Conservation (phyloP, 2,888 invertebrate genomes). For the Unio delphinus region DNA sequence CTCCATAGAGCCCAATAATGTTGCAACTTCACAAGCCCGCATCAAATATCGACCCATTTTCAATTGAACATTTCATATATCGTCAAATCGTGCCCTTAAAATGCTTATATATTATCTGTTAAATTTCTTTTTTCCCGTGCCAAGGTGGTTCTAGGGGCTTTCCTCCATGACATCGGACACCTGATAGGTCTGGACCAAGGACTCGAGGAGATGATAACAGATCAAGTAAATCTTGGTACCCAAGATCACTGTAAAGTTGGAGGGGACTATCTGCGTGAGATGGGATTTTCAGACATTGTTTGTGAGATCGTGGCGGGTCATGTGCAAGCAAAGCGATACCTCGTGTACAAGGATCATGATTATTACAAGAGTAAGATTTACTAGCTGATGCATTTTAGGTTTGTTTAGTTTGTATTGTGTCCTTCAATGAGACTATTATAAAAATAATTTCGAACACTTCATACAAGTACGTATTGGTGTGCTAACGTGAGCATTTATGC, state of each 20-base stretch:
- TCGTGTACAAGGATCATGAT: constrained; percentile 38
- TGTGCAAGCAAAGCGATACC: constrained; percentile 58
- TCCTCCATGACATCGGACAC: constrained; percentile 59
- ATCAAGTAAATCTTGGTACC: constrained; percentile 37
- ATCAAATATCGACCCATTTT: too few relatives aligned
- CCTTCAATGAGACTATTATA: not conserved
- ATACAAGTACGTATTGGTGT: not conserved
- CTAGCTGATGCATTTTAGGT: not conserved
- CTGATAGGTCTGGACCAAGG: constrained; percentile 37
- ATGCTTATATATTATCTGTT: too few relatives aligned
- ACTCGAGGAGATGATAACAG: constrained; percentile 38
- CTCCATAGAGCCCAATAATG: too few relatives aligned
- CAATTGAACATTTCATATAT: too few relatives aligned
- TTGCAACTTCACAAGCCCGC: too few relatives aligned
- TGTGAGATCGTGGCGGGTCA: constrained; percentile 48
- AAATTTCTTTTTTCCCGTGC: not conserved
- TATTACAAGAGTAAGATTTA: constrained; percentile 45
- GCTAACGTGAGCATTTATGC: too few relatives aligned
- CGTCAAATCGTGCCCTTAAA: too few relatives aligned
- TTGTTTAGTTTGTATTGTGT: not conserved
- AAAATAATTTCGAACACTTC: not conserved
- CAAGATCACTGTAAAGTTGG: constrained; percentile 44
- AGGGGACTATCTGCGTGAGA: constrained; percentile 33
- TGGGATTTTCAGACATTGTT: constrained; percentile 38
- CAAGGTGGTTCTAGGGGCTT: constrained; percentile 47